Percentiles rank a stretch among this genome's conserved stretches.
phyloP scores from a whole-genome alignment of 2,113 vertebrate species.

The Ctenodactylus gundi region DNA sequence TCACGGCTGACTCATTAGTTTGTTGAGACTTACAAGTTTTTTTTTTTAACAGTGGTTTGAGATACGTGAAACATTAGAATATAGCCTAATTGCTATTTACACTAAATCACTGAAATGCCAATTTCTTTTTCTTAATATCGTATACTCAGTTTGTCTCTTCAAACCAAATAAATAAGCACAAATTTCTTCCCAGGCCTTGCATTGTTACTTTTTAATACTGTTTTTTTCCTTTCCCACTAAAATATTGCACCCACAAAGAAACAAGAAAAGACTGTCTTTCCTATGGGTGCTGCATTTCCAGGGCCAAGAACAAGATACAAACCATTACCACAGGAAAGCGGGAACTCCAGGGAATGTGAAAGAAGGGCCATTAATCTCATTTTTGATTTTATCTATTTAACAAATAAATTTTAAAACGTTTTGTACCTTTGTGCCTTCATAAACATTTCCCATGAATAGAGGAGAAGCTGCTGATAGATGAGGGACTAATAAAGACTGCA shows the following conservation, averaged over 20 bases:
- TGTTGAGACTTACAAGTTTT: neutral
- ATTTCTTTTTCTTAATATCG: slow-evolving; percentile 31
- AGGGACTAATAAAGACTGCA: neutral
- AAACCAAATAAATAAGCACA: neutral
- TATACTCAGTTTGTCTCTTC: neutral
- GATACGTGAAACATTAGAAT: neutral
- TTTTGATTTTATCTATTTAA: neutral
- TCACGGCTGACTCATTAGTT: neutral
- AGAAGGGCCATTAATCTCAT: neutral
- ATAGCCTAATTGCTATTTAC: neutral
- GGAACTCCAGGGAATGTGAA: neutral
- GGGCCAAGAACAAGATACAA: neutral
- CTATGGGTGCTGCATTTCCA: neutral
- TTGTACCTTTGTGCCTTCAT: neutral
- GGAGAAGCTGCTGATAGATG: neutral
- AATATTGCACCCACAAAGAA: neutral
- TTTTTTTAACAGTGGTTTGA: neutral
- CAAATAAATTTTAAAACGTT: neutral
- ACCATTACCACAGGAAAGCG: neutral
- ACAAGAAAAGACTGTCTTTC: neutral
- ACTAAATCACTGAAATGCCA: neutral
- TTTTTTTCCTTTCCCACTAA: neutral
- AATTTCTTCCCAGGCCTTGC: neutral
- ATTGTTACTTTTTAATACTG: neutral
- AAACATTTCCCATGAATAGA: neutral